A percentile compares a stretch with the other conserved stretches of the same genome.
Evolutionary conservation across 2,797 vertebrate genomes (phyloP).

Genomic region (Acomys russatus): DNA sequence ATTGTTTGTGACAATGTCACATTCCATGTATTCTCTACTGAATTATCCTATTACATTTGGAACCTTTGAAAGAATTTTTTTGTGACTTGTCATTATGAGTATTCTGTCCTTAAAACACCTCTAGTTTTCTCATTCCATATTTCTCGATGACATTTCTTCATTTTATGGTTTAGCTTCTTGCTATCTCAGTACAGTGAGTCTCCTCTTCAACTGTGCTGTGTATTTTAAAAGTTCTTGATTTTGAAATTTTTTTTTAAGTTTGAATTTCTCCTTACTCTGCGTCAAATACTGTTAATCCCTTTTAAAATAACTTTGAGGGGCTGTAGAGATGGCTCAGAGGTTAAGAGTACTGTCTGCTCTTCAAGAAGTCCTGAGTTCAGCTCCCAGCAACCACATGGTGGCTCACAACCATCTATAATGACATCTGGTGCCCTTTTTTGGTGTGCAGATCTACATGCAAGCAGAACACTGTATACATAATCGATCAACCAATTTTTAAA

Average conservation of each 20-base stretch:
- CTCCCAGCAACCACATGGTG: no score
- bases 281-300: background rate
- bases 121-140: background rate
- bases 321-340: no score
- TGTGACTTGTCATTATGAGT: background rate
- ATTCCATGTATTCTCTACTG: background rate
- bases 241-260: background rate
- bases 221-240: background rate
- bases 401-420: no score
- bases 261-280: background rate
- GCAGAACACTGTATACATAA: no score
- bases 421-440: no score
- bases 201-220: background rate
- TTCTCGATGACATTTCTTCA: background rate
- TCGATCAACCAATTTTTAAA: no score
- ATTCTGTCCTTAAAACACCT: background rate
- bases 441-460: no score
- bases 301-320: background rate
- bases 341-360: no score
- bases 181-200: no score
- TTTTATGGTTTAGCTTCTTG: background rate
- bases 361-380: no score
- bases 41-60: background rate
- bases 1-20: constrained; percentile 21
- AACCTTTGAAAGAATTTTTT: background rate